Conservation (phyloP, 2,888 invertebrate genomes). For the Stenodera caucasica region DNA sequence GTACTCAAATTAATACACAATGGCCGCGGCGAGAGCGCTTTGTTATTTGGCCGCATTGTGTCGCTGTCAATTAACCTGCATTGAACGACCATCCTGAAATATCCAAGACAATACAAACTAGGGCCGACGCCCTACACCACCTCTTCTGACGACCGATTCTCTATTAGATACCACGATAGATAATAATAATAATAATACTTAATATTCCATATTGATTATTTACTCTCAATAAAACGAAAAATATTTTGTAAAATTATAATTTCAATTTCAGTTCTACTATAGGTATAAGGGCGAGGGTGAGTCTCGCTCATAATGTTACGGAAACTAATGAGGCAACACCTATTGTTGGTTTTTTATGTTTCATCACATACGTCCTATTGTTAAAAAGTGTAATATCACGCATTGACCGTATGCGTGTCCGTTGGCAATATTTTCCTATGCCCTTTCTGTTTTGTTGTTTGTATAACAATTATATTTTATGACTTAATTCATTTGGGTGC, state of each 20-base stretch:
- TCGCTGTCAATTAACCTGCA: slow-evolving; percentile 55
- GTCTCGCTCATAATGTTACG: slow-evolving; percentile 34
- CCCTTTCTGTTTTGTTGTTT: slow-evolving; percentile 29
- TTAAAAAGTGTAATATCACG: slow-evolving; percentile 32
- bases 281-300: slow-evolving; percentile 5
- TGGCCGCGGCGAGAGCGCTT: slow-evolving; percentile 52
- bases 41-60: slow-evolving; percentile 54
- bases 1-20: slow-evolving; percentile 55
- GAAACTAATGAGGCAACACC: slow-evolving; percentile 42
- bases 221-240: too few species aligned
- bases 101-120: slow-evolving; percentile 50
- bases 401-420: slow-evolving; percentile 36
- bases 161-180: slow-evolving; percentile 49
- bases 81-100: slow-evolving; percentile 54
- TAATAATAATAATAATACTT: too few species aligned
- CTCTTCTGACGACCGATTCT: slow-evolving; percentile 53
- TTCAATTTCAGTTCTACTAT: too few species aligned
- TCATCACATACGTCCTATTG: slow-evolving; percentile 28
- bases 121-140: slow-evolving; percentile 29
- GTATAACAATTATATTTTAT: slow-evolving; percentile 43
- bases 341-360: slow-evolving; percentile 34
- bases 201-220: too few species aligned
- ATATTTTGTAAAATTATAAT: too few species aligned
- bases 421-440: slow-evolving; percentile 36
- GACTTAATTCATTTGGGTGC: slow-evolving; percentile 44